Evolutionary conservation across 2,888 invertebrate species (phyloP).

Genomic region (Odontothrips loti): DNA sequence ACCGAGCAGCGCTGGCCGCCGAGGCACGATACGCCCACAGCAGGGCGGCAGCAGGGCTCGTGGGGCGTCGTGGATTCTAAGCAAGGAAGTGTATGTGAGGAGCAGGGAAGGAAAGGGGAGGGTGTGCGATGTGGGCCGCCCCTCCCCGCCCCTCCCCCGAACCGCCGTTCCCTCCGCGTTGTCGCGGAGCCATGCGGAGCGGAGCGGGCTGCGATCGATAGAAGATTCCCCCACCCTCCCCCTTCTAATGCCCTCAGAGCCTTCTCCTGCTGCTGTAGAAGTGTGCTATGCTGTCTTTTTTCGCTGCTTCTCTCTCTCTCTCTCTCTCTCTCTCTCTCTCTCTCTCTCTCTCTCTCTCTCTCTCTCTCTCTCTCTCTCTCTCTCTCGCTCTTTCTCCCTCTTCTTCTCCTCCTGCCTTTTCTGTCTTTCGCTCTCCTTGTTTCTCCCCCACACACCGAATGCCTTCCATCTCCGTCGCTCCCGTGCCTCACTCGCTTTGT

Average conservation of each 20-base stretch:
- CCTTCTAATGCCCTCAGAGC: background rate
- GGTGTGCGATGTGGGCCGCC: conserved; percentile 17
- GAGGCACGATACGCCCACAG: background rate
- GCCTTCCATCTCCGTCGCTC: background rate
- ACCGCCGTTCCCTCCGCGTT: background rate
- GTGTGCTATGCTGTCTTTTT: background rate
- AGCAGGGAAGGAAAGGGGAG: background rate
- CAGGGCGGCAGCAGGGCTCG: background rate
- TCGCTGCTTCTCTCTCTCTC: background rate
- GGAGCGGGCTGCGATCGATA: background rate
- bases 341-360: no score
- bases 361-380: no score
- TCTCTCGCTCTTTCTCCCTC: background rate
- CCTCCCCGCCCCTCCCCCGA: background rate
- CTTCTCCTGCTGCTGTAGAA: background rate
- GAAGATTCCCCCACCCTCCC: conserved; percentile 21
- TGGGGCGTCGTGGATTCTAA: conserved; percentile 13
- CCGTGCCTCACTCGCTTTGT: background rate
- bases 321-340: background rate
- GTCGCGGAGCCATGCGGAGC: background rate
- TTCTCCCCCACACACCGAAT: background rate
- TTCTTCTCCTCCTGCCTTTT: background rate
- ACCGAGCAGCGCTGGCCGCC: no score
- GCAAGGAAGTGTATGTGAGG: background rate
- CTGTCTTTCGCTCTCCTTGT: background rate